Evolutionary conservation across 2,113 vertebrate genomes (phyloP), one percentile per base, ranked within the genome.

Genomic region (Ageneiosus marmoratus): DNA sequence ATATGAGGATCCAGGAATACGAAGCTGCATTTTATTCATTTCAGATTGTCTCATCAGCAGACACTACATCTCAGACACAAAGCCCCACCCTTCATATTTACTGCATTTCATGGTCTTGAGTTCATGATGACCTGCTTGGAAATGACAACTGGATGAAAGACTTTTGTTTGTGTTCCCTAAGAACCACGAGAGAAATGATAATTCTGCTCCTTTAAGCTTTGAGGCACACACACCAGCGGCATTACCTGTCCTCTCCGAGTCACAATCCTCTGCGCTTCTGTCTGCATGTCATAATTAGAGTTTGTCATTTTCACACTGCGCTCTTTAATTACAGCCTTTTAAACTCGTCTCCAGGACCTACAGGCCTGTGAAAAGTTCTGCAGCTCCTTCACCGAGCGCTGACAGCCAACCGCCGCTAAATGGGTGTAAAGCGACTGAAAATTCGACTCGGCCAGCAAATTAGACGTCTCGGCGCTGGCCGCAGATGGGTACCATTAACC

Each of bases 281-380:
- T 88, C 84, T 87, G 69, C 77, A 77, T 84, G 88, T 88, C 89
- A 89, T 83, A 86, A 88, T 78, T 86, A 82, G 80, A 87, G 85
- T 87, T 88, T 87, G 88, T 89, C 85, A 86, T 92, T 91, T 88
- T 81, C 87, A 87, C 90, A 85, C 86, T 41, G 76, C 34, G 65
- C 77, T 87, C 87, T 81, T 88, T 90, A 89, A 92, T 91, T 89
- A 89, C 81, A 82, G 62, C 41, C 74, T 86, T 88, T 86, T 79
- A 88, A 79, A 81, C 55, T 41, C 67, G 32, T 83, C 56, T 76
- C 46, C 72, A 44, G 85, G 88, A 89, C 83, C 27, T 72, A 73
- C 46, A 79, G 75, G 46, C 81, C 82, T 86, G 86, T 87, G 83
- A 87, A 88, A 79, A 77, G 55, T 82, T 84, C 58, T 32, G 56